These are phyloP conservation scores for Silvanus unidentatus DNA, from an alignment of 2,888 invertebrate species.

Conservation along the genomic window DNA sequence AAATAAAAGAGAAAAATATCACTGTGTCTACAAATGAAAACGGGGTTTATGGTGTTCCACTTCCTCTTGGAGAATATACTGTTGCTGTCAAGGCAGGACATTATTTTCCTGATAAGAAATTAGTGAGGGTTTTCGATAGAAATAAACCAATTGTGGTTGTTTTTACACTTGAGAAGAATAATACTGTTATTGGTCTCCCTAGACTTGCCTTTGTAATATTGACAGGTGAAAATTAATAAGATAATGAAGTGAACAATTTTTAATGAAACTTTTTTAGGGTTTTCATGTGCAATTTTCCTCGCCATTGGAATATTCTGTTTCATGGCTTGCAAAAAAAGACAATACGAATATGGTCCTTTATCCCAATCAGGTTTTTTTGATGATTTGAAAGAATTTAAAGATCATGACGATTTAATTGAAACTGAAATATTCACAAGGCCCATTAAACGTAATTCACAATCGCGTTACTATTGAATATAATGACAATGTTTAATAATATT, in stretches of 20 bases:
- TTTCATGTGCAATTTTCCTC: slow-evolving; percentile 52
- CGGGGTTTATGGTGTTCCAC: slow-evolving; percentile 49
- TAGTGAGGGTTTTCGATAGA: slow-evolving; percentile 37
- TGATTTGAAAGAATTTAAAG: slow-evolving; percentile 26
- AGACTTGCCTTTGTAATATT: slow-evolving; percentile 69
- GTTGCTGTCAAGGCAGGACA: slow-evolving; percentile 55
- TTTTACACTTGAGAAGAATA: slow-evolving; percentile 62
- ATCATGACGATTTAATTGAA: slow-evolving; percentile 31
- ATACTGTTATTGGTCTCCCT: slow-evolving; percentile 68
- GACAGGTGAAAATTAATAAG: slow-evolving; percentile 50
- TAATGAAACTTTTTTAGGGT: slow-evolving; percentile 44
- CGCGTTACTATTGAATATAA: slow-evolving; percentile 8
- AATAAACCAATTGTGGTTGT: slow-evolving; percentile 54
- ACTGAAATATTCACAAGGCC: slow-evolving; percentile 31
- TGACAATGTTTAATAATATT: too few relatives aligned
- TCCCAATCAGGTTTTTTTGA: slow-evolving; percentile 28
- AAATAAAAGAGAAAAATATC: slow-evolving; percentile 45
- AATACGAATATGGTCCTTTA: slow-evolving; percentile 32
- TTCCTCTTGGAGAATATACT: slow-evolving; percentile 50
- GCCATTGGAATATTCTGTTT: slow-evolving; percentile 54
- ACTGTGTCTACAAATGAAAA: slow-evolving; percentile 40
- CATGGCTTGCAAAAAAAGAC: slow-evolving; percentile 46
- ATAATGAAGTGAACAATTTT: background rate
- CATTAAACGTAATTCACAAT: slow-evolving; percentile 29
- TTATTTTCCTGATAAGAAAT: slow-evolving; percentile 53